Percentiles rank a stretch among this genome's conserved stretches.
Evolutionary conservation across 2,113 vertebrate genomes (phyloP).

Genomic region (Oxygymnocypris stewartii): DNA sequence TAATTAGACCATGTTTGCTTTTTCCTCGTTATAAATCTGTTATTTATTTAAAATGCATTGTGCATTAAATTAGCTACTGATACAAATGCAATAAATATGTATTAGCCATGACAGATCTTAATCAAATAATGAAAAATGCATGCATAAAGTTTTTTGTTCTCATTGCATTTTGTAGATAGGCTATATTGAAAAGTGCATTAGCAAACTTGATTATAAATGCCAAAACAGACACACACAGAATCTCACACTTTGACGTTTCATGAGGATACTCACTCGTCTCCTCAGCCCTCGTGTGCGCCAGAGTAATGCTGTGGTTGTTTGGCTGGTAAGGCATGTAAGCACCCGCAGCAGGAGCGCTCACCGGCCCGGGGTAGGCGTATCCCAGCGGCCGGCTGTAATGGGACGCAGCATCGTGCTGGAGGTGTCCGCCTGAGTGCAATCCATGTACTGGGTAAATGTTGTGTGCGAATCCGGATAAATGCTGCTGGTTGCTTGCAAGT

Average conservation of each 20-base stretch:
- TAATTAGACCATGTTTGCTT: background rate
- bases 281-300: conserved; percentile 74
- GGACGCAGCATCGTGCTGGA: conserved; percentile 75
- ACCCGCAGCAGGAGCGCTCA: conserved; percentile 69
- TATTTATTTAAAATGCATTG: background rate
- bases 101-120: background rate
- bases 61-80: background rate
- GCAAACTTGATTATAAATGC: background rate
- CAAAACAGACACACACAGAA: background rate
- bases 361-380: conserved; percentile 77
- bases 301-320: conserved; percentile 69
- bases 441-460: conserved; percentile 78
- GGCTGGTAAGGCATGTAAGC: conserved; percentile 83
- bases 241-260: background rate
- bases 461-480: conserved; percentile 75
- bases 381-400: conserved; percentile 79
- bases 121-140: background rate
- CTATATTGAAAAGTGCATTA: background rate
- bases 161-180: background rate
- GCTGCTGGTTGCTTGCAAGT: conserved; percentile 75
- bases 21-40: background rate
- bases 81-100: background rate
- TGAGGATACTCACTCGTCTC: conserved; percentile 73
- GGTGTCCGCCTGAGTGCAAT: conserved; percentile 73
- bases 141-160: background rate